These are phyloP conservation scores for Rhagoletis pomonella DNA, from an alignment of 1,140 invertebrate genomes.

Conservation along the genomic window DNA sequence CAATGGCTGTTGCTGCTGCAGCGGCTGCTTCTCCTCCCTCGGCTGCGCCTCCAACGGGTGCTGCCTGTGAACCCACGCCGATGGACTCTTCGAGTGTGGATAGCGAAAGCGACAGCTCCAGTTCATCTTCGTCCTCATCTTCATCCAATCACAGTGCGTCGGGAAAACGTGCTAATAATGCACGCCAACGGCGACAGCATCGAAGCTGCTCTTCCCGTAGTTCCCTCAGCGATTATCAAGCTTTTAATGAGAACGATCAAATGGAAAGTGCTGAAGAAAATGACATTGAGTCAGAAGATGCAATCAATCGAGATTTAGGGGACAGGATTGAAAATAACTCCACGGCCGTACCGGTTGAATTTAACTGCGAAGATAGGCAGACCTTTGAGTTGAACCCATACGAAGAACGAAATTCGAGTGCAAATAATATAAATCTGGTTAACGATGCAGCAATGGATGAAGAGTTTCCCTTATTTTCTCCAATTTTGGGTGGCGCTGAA, in stretches of 20 bases:
- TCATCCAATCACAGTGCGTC: constrained; percentile 58
- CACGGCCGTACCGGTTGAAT: neutral
- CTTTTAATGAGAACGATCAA: constrained; percentile 53
- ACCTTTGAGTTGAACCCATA: neutral
- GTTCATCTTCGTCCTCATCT: constrained; percentile 67
- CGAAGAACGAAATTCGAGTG: neutral
- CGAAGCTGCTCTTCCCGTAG: constrained; percentile 56
- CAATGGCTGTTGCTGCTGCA: constrained; percentile 64
- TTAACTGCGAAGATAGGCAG: neutral
- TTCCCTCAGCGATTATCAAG: constrained; percentile 57
- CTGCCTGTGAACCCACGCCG: constrained; percentile 66
- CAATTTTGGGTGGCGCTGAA: neutral
- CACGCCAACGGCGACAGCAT: constrained; percentile 9
- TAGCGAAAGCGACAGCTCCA: constrained; percentile 73
- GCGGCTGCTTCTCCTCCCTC: constrained; percentile 69
- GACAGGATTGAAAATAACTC: neutral
- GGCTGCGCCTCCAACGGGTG: constrained; percentile 66
- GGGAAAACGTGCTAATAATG: constrained; percentile 16
- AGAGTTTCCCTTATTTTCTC: constrained; percentile 27
- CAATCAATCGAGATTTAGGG: neutral
- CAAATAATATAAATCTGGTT: neutral
- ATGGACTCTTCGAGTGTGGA: constrained; percentile 73
- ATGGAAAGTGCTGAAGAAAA: constrained; percentile 52
- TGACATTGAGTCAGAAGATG: neutral
- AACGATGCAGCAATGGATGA: constrained; percentile 31